These are phyloP conservation scores for Drosophila yakuba DNA, from an alignment of 1,140 invertebrate genomes.

Conservation along the genomic window DNA sequence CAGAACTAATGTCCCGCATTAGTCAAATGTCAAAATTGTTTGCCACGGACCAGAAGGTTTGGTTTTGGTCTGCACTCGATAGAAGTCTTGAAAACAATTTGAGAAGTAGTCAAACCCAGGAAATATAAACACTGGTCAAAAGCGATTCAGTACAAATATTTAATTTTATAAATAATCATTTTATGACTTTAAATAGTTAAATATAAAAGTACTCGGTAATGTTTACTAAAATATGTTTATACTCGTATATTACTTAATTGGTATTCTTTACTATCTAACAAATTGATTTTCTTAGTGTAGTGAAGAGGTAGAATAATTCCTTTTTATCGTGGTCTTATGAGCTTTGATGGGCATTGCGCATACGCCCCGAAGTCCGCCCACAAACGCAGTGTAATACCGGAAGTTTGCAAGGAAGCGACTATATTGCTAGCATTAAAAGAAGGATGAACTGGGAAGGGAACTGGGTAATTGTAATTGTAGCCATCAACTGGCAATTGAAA, in stretches of 20 bases:
- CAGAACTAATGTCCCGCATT: conserved; percentile 76
- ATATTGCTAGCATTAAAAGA: conserved; percentile 14
- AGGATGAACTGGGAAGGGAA: not conserved
- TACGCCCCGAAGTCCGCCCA: conserved; percentile 41
- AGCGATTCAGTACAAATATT: no score
- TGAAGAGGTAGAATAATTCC: not conserved
- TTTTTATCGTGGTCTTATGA: conserved; percentile 25
- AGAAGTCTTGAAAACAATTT: conserved; percentile 55
- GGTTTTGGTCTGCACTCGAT: conserved; percentile 3
- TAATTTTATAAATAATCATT: no score
- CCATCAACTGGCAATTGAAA: conserved; percentile 46
- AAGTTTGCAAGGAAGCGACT: conserved; percentile 47
- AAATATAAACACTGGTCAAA: conserved; percentile 5
- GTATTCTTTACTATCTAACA: no score
- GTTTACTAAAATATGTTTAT: not conserved
- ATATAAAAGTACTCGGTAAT: not conserved
- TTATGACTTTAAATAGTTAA: no score
- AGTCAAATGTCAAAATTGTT: conserved; percentile 79
- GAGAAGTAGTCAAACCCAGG: conserved; percentile 24
- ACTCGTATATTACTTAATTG: no score
- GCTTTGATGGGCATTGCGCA: conserved; percentile 43
- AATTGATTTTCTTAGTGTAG: conserved; percentile 4
- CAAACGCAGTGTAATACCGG: conserved; percentile 17
- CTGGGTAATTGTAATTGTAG: conserved; percentile 10
- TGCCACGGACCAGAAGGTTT: conserved; percentile 29